Base-by-base conservation (phyloP, 2,113 vertebrate species). In the Sinocyclocheilus anophthalmus region DNA sequence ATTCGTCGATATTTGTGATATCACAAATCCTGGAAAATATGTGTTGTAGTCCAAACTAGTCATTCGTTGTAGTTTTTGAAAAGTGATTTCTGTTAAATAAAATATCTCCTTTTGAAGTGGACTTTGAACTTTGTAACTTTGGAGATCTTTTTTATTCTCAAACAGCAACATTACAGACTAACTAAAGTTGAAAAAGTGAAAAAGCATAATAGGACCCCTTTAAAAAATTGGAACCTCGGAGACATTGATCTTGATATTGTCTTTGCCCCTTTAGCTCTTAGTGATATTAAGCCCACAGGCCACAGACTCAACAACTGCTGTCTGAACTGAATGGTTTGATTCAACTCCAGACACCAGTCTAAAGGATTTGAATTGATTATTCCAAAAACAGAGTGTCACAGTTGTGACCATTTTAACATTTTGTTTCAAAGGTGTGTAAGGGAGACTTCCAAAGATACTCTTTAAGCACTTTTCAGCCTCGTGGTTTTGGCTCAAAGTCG, bases 401-500 rank as follows among this genome's bases (percentile, higher is more conserved):
- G 10, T 45, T 48, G 45, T 65, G 24, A 69, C 88, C 70, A 22
- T 61, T 86, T 83, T 88, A 5, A 76, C 42, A 22, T 85, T 87
- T 67, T 84, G 70, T 86, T 85, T 77, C 33, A 61, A 77, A 90
- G 93, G 92, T 94, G 92, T 95, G 84, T 93, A 93, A 87, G 91
- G 90, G 92, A 93, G 90, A 94, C 92, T 93, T 94, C 94, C 94
- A 95, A 95, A 95, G 94, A 95, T 92, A 91, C 93, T 92, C 92
- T 93, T 92, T 90, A 94, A 94, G 95, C 95, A 96, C 94, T 96
- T 94, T 90, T 48, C 91, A 93, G 91, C 91, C 92, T 94, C 86
- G 91, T 92, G 89, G 91, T 92, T 94, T 93, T 88, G 90, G 91
- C 91, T 93, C 85, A 92, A 80, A 86, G 87, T 84, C 24, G 65